These are phyloP conservation scores for Drosophila mulleri DNA, from an alignment of 2,888 invertebrate genomes.

Conservation along the genomic window DNA sequence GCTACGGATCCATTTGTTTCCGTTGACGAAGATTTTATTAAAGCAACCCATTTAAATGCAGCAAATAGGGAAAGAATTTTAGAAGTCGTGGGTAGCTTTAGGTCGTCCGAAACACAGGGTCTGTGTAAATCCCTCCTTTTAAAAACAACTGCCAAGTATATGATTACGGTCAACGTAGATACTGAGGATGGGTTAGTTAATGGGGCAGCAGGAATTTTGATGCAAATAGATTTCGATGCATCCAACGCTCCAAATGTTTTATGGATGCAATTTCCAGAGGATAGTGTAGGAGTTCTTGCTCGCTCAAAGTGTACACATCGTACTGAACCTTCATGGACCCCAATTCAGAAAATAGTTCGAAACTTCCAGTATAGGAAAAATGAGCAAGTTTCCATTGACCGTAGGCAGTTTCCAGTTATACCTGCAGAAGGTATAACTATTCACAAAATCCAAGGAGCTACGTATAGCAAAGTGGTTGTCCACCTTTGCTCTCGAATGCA, in stretches of 20 bases:
- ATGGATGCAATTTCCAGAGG: too few relatives aligned
- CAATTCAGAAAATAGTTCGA: neutral
- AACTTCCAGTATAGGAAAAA: neutral
- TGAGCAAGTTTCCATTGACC: neutral
- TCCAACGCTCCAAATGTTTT: too few relatives aligned
- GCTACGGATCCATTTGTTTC: too few relatives aligned
- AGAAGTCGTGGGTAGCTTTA: too few relatives aligned
- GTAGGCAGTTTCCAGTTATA: neutral
- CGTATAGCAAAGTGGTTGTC: neutral
- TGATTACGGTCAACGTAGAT: neutral
- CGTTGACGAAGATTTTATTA: neutral
- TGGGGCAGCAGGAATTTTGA: neutral
- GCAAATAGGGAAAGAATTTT: neutral
- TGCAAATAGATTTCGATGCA: too few relatives aligned
- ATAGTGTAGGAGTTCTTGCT: too few relatives aligned
- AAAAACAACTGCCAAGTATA: neutral
- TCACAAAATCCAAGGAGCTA: neutral
- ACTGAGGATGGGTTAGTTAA: neutral
- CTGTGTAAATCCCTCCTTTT: neutral
- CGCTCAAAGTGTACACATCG: too few relatives aligned
- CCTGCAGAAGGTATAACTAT: slow-evolving; percentile 1
- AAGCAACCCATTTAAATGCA: neutral
- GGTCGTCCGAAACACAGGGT: neutral
- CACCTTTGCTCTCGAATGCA: neutral
- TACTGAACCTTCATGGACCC: too few relatives aligned